A percentile compares a stretch with the other conserved stretches of the same genome.
These are phyloP conservation scores for Prionailurus bengalensis DNA, from an alignment of 2,113 vertebrate genomes.

Conservation along the genomic window DNA sequence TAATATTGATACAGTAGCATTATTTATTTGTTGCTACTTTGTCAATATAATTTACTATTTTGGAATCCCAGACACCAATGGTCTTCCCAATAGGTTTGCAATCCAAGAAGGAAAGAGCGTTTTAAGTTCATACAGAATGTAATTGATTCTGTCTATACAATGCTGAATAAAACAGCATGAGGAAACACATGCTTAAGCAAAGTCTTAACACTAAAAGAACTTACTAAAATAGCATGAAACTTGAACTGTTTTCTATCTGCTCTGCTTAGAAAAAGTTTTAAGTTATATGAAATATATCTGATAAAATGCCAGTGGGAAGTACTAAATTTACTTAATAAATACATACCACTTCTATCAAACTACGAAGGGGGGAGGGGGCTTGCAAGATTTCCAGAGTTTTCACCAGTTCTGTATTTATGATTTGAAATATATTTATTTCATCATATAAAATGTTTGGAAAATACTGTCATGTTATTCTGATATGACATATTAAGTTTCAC, in stretches of 20 bases:
- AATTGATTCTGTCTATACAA: background rate
- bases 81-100: background rate
- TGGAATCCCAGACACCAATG: background rate
- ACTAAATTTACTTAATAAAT: conserved; percentile 34
- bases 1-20: background rate
- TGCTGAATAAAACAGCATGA: background rate
- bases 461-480: background rate
- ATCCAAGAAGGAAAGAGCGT: background rate
- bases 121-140: background rate
- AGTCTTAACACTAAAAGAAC: background rate
- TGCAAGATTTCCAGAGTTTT: conserved; percentile 27
- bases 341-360: background rate
- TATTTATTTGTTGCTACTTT: background rate
- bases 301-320: background rate
- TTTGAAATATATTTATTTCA: background rate
- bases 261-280: background rate
- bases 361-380: background rate
- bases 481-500: background rate
- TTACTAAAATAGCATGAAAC: background rate
- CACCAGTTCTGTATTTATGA: background rate
- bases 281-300: conserved; percentile 32
- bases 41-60: background rate
- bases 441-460: conserved; percentile 56
- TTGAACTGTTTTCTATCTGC: background rate
- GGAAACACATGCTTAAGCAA: background rate